phyloP scores from a whole-genome alignment of 1,140 invertebrate species.

The Lepidotrigona ventralis region DNA sequence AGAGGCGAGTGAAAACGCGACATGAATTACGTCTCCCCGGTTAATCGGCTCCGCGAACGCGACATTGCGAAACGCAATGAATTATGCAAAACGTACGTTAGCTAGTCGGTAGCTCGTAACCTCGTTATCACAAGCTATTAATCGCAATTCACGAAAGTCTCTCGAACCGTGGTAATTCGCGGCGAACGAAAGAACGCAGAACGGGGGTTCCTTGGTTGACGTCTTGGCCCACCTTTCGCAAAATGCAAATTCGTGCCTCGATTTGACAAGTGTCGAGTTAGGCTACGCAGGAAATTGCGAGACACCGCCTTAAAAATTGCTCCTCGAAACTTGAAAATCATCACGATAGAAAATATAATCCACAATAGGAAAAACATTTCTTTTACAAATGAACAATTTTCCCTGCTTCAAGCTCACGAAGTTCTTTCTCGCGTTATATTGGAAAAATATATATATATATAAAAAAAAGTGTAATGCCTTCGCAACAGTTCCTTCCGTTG shows the following conservation, averaged over 20 bases:
- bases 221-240: background rate
- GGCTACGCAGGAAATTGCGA: background rate
- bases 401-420: no score
- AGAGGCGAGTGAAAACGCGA: constrained; percentile 1
- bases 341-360: no score
- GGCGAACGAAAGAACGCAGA: background rate
- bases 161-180: background rate
- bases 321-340: no score
- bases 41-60: constrained; percentile 8
- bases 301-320: no score
- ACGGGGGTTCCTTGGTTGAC: background rate
- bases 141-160: constrained; percentile 22
- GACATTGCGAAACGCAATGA: constrained; percentile 12
- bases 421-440: no score
- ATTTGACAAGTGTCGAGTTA: background rate
- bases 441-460: no score
- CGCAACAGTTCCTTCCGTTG: background rate
- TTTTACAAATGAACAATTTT: no score
- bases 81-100: constrained; percentile 25
- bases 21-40: constrained; percentile 18
- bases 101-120: background rate
- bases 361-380: no score
- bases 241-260: background rate
- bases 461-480: no score
- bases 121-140: constrained; percentile 19